Base-by-base conservation (phyloP, 2,113 vertebrate species). In the Saguinus imperator region DNA sequence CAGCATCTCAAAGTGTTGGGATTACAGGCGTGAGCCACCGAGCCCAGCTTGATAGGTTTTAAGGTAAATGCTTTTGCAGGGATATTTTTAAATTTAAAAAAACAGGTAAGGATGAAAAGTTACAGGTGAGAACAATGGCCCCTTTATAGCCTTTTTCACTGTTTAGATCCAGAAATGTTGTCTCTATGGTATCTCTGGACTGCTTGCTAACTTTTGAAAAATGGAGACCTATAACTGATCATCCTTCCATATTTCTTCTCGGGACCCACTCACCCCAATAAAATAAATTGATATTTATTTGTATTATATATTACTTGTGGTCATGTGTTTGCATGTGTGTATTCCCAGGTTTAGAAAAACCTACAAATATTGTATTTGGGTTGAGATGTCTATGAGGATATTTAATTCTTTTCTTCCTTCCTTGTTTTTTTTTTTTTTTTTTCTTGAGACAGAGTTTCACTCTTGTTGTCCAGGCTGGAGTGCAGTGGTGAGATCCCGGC, bases 271-370 rank as follows among this genome's bases (percentile, higher is more conserved):
- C 35, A 84, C 13, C 35, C 55, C 40, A 91, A 52, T 55, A 93
- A 87, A 85, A 77, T 8, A 75, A 75, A 83, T 43, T 55, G 90
- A 27, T n/a, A 72, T 48, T 64, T 80, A 94, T 81, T 89, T 94
- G 12, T 35, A 50, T n/a, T 76, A 45, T 35, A 52, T 75, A 35
- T 66, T 72, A 14, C 21, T 2, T 87, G 48, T 84, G 6, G 45
- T 27, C 12, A 40, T 40, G 55, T 58, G 8, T 75, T 12, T 8
- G 3, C 35, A 5, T 85, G 29, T 76, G 14, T 40, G 6, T 86
- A 11, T 82, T 77, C 40, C 13, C n/a, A 58, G 6, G 40, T 73
- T 96, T 87, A n/a, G n/a, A n/a, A n/a, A n/a, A n/a, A 81, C 50
- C 37, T 82, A 1, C 70, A 61, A 96, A 77, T 52, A 58, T 1